Evolutionary conservation across 2,113 vertebrate genomes (phyloP).

Genomic region (Dissostichus mawsoni): DNA sequence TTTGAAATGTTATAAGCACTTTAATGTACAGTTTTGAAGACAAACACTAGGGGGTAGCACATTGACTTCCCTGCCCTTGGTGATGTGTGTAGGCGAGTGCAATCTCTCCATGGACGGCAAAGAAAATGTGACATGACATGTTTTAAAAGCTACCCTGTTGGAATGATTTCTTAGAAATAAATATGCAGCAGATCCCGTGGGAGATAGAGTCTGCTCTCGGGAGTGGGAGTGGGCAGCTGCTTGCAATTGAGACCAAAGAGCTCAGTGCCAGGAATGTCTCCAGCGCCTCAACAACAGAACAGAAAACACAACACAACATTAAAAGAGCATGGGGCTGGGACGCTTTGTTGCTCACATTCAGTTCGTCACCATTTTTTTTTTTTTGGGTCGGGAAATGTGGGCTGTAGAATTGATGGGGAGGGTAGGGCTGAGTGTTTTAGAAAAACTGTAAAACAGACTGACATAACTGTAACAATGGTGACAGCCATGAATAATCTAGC

Average conservation of each 20-base stretch:
- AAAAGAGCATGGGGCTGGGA: conserved; percentile 21
- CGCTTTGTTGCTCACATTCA: conserved; percentile 1
- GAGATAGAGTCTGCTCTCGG: conserved; percentile 52
- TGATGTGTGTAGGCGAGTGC: not conserved
- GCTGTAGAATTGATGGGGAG: not conserved
- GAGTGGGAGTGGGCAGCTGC: conserved; percentile 64
- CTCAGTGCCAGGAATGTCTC: conserved; percentile 55
- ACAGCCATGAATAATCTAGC: not conserved
- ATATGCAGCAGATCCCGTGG: conserved; percentile 58
- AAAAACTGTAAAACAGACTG: not conserved
- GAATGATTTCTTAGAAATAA: conserved; percentile 68
- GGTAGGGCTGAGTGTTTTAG: not conserved
- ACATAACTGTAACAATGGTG: not conserved
- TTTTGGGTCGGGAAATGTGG: conserved; percentile 5
- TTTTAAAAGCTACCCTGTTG: conserved; percentile 62
- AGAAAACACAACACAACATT: conserved; percentile 57
- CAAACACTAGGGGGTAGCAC: conserved; percentile 11
- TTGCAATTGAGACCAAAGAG: conserved; percentile 68
- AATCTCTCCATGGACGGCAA: conserved; percentile 13
- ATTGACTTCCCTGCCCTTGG: not conserved
- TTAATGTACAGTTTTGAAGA: not conserved
- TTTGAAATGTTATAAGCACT: not conserved
- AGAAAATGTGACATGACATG: conserved; percentile 61
- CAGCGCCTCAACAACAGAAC: conserved; percentile 48
- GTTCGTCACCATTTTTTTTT: conserved; percentile 18